Evolutionary conservation across 2,797 vertebrate genomes (phyloP).

Genomic region (Stomatorhinus walkeri): DNA sequence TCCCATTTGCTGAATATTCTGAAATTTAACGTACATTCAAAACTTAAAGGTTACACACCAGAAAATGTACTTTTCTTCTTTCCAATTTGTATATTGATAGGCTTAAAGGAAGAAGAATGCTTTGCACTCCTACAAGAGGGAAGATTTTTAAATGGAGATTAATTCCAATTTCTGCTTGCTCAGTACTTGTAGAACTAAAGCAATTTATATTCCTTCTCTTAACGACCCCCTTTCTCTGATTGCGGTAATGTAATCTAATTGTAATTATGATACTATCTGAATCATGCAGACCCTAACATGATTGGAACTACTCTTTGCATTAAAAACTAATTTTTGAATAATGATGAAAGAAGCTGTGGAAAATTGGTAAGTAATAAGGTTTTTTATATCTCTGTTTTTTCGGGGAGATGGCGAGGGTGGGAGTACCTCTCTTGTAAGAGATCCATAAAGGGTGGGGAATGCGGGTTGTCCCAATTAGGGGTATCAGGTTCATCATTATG

Average conservation of each 20-base stretch:
- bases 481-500: slow-evolving; percentile 55
- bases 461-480: slow-evolving; percentile 63
- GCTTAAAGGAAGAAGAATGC: slow-evolving; percentile 86
- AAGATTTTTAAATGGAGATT: slow-evolving; percentile 99
- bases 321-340: slow-evolving; percentile 99
- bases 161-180: slow-evolving; percentile 99
- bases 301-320: slow-evolving; percentile 99
- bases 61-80: slow-evolving; percentile 70
- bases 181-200: slow-evolving; percentile 99
- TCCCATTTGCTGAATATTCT: slow-evolving; percentile 2
- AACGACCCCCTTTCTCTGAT: slow-evolving; percentile 99
- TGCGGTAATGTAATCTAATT: slow-evolving; percentile 99
- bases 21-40: slow-evolving; percentile 35
- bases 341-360: slow-evolving; percentile 99
- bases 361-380: slow-evolving; percentile 98
- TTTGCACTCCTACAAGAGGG: slow-evolving; percentile 91
- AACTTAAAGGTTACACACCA: slow-evolving; percentile 54
- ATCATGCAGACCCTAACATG: slow-evolving; percentile 98
- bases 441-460: slow-evolving; percentile 29
- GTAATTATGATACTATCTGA: slow-evolving; percentile 99
- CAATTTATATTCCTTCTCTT: slow-evolving; percentile 99
- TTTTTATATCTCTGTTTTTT: slow-evolving; percentile 90
- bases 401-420: slow-evolving; percentile 32
- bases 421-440: slow-evolving; percentile 40
- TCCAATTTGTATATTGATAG: slow-evolving; percentile 98